Evolutionary conservation across 2,797 vertebrate genomes (phyloP).

Genomic region (Manis javanica): DNA sequence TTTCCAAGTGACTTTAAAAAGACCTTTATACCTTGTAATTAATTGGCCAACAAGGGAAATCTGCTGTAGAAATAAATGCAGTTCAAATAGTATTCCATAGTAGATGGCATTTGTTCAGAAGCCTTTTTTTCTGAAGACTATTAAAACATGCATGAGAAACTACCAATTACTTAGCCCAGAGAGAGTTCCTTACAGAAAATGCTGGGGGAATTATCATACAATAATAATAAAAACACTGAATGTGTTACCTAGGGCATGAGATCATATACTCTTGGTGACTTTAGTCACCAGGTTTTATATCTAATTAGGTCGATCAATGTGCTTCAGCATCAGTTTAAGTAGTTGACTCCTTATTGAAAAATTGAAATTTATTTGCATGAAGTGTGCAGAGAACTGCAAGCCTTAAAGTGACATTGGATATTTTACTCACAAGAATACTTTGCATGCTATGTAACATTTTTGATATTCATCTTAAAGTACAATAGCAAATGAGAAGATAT

Average conservation of each 20-base stretch:
- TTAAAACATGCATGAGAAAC: slow-evolving; percentile 91
- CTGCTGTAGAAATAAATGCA: slow-evolving; percentile 90
- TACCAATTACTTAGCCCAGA: slow-evolving; percentile 85
- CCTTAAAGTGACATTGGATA: slow-evolving; percentile 71
- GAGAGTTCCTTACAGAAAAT: slow-evolving; percentile 81
- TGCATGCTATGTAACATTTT: slow-evolving; percentile 38
- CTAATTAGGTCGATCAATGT: slow-evolving; percentile 82
- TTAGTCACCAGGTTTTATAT: slow-evolving; percentile 75
- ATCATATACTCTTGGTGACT: slow-evolving; percentile 74
- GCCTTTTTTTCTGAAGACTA: slow-evolving; percentile 87
- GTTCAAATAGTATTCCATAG: slow-evolving; percentile 87
- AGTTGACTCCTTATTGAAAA: slow-evolving; percentile 74
- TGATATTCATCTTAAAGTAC: slow-evolving; percentile 30
- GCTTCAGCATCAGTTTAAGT: slow-evolving; percentile 73
- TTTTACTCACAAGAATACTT: slow-evolving; percentile 68
- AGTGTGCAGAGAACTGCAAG: slow-evolving; percentile 56
- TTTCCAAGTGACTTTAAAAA: slow-evolving; percentile 82
- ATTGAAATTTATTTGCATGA: slow-evolving; percentile 78
- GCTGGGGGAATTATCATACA: slow-evolving; percentile 83
- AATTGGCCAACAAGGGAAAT: slow-evolving; percentile 97
- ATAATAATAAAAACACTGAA: slow-evolving; percentile 85
- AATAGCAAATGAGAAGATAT: slow-evolving; percentile 42
- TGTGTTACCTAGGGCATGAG: slow-evolving; percentile 79
- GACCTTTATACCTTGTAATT: slow-evolving; percentile 87
- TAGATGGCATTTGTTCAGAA: slow-evolving; percentile 88